Percentiles rank a stretch among this genome's conserved stretches.
phyloP scores from a whole-genome alignment of 2,113 vertebrate genomes.

The Hipposideros armiger region DNA sequence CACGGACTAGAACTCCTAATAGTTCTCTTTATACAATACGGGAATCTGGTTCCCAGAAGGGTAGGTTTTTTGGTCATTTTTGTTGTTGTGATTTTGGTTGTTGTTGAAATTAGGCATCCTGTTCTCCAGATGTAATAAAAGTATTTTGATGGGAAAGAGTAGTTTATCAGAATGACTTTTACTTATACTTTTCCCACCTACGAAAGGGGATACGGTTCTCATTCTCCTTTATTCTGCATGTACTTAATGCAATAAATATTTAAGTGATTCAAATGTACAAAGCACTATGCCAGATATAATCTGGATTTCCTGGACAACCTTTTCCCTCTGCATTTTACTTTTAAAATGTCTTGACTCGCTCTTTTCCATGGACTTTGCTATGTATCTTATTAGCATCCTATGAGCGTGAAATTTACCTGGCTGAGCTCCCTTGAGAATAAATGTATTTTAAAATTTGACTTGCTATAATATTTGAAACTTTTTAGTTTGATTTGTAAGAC shows the following conservation, averaged over 20 bases:
- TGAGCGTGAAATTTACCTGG: constrained; percentile 76
- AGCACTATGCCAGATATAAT: constrained; percentile 67
- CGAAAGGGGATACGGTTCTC: neutral
- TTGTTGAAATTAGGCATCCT: neutral
- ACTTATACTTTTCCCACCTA: constrained; percentile 36
- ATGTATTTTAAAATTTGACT: constrained; percentile 71
- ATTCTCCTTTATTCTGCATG: constrained; percentile 56
- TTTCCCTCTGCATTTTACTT: constrained; percentile 72
- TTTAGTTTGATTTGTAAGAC: constrained; percentile 61
- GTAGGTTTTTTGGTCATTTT: neutral
- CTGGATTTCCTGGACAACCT: constrained; percentile 65
- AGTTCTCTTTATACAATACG: neutral
- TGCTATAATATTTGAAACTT: constrained; percentile 58
- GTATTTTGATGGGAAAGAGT: constrained; percentile 37
- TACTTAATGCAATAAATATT: constrained; percentile 74
- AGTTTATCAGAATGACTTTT: constrained; percentile 65
- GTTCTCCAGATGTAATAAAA: constrained; percentile 30
- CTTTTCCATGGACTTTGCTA: constrained; percentile 68
- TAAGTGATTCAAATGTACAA: constrained; percentile 62
- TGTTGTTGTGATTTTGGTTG: neutral
- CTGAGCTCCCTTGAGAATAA: constrained; percentile 58
- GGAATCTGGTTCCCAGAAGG: neutral
- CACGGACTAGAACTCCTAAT: neutral
- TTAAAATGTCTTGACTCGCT: constrained; percentile 71
- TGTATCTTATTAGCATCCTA: constrained; percentile 73